Conservation (phyloP, 2,888 invertebrate species). For the Dendrolimus pini region DNA sequence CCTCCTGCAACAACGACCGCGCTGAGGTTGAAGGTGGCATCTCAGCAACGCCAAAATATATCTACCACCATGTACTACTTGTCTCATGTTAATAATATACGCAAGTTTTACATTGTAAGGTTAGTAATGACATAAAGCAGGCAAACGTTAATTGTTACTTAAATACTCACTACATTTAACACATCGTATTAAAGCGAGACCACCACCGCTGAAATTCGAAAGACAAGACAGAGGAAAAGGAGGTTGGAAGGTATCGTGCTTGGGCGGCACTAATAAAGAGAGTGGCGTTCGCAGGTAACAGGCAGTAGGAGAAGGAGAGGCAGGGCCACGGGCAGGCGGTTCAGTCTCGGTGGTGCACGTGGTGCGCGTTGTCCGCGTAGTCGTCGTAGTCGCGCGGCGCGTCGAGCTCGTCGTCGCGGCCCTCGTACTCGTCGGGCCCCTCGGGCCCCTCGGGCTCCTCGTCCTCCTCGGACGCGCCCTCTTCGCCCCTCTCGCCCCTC, state of each 20-base stretch:
- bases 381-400: conserved; percentile 61
- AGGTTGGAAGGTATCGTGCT: too few species aligned
- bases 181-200: too few species aligned
- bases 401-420: conserved; percentile 48
- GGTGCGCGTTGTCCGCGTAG: conserved; percentile 63
- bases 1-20: conserved; percentile 33
- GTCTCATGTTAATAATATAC: too few species aligned
- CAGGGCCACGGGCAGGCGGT: conserved; percentile 5
- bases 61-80: too few species aligned
- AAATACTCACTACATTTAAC: too few species aligned
- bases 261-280: not conserved
- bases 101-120: too few species aligned
- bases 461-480: conserved; percentile 17
- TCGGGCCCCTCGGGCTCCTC: conserved; percentile 29
- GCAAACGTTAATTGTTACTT: too few species aligned
- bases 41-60: too few species aligned
- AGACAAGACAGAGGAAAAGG: too few species aligned
- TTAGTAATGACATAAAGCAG: too few species aligned
- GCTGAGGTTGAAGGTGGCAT: too few species aligned
- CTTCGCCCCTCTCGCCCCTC: conserved; percentile 21
- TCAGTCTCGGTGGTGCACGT: conserved; percentile 52
- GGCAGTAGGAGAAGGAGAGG: not conserved
- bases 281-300: not conserved
- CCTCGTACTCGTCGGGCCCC: conserved; percentile 41
- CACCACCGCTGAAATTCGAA: too few species aligned